Conservation (phyloP, 2,113 vertebrate genomes). For the Semicossyphus pulcher region DNA sequence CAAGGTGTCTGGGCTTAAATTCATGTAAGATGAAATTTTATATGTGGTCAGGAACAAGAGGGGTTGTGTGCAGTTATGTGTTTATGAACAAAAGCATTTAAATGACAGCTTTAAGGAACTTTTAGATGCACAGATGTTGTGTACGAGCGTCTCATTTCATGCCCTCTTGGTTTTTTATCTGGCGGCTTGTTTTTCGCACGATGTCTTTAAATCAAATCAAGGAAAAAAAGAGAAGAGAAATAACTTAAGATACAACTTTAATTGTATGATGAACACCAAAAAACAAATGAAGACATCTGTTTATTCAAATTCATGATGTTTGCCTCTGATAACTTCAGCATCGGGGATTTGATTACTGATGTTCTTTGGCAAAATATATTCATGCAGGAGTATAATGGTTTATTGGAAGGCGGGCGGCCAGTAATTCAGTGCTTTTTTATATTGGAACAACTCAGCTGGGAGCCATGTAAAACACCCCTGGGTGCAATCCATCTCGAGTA, state of each 20-base stretch:
- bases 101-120: conserved; percentile 47
- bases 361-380: conserved; percentile 4
- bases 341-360: conserved; percentile 29
- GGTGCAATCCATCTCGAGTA: conserved; percentile 45
- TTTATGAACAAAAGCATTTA: not conserved
- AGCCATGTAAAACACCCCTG: conserved; percentile 26
- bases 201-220: conserved; percentile 1
- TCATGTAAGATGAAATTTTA: conserved; percentile 33
- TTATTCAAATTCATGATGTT: not conserved
- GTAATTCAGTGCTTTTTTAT: conserved; percentile 14
- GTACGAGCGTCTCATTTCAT: conserved; percentile 47
- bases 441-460: conserved; percentile 28
- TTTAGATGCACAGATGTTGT: conserved; percentile 45
- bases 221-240: not conserved
- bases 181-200: conserved; percentile 26
- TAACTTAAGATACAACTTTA: not conserved
- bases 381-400: not conserved
- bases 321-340: conserved; percentile 2
- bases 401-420: not conserved
- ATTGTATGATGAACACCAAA: not conserved
- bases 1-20: conserved; percentile 26
- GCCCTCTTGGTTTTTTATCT: conserved; percentile 24
- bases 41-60: not conserved
- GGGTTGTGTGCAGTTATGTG: not conserved
- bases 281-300: not conserved